Evolutionary conservation across 2,113 vertebrate species (phyloP).

Genomic region (Lophura nycthemera): DNA sequence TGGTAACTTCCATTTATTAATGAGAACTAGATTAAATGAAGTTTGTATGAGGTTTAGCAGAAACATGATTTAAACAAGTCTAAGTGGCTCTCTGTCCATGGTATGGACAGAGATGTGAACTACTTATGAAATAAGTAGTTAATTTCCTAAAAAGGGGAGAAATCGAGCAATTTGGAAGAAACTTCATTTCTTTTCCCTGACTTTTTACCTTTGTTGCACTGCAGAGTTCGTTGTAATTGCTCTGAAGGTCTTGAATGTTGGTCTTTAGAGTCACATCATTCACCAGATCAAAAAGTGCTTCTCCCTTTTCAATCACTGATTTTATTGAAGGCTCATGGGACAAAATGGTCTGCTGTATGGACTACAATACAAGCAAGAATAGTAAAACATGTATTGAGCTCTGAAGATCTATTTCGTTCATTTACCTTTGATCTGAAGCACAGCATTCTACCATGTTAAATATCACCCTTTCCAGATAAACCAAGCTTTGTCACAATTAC

Average conservation of each 20-base stretch:
- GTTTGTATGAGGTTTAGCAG: neutral
- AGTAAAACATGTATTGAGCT: neutral
- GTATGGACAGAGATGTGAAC: no score
- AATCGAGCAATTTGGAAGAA: neutral
- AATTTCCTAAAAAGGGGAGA: neutral
- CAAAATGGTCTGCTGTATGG: constrained; percentile 88
- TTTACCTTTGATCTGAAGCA: neutral
- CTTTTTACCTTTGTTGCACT: constrained; percentile 80
- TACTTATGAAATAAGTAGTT: neutral
- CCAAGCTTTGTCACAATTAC: neutral
- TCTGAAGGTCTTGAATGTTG: constrained; percentile 84
- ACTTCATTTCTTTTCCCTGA: neutral
- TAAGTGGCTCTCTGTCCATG: neutral
- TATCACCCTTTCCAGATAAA: neutral
- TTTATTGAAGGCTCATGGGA: constrained; percentile 89
- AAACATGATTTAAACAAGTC: neutral
- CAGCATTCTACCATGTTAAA: neutral
- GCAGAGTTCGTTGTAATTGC: constrained; percentile 86
- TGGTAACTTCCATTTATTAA: neutral
- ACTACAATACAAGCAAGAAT: constrained; percentile 76
- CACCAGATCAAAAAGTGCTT: constrained; percentile 84
- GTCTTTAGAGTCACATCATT: constrained; percentile 83
- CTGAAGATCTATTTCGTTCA: neutral
- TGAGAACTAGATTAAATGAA: neutral
- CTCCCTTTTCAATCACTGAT: constrained; percentile 91